These are phyloP conservation scores for Magallana angulata DNA, from an alignment of 1,140 invertebrate species.

Conservation along the genomic window DNA sequence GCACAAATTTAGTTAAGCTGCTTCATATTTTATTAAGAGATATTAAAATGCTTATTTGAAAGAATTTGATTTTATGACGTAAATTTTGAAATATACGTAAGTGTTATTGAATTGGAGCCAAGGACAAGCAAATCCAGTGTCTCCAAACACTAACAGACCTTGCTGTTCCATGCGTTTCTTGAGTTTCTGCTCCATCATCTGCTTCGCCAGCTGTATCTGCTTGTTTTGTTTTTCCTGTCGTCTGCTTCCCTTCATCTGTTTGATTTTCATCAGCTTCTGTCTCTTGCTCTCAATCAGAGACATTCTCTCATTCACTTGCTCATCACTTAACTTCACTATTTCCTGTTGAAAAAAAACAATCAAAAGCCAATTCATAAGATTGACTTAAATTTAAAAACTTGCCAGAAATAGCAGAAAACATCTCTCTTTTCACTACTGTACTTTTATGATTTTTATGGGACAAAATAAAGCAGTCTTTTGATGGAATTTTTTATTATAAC, in stretches of 20 bases:
- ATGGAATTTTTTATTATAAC: no score
- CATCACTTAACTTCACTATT: constrained; percentile 67
- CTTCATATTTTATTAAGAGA: no score
- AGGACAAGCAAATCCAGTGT: no score
- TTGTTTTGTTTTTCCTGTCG: constrained; percentile 71
- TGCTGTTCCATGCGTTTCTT: constrained; percentile 77
- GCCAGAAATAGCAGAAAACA: no score
- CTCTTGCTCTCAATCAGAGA: constrained; percentile 70
- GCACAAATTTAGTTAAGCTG: no score
- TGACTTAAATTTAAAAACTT: no score
- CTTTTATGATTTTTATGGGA: background rate
- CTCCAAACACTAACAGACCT: constrained; percentile 62
- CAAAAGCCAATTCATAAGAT: background rate
- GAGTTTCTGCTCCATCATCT: constrained; percentile 75
- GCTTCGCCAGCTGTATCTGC: constrained; percentile 71
- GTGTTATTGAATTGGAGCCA: no score
- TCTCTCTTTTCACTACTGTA: no score
- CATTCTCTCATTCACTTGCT: constrained; percentile 76
- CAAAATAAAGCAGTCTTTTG: background rate
- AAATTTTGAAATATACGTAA: no score
- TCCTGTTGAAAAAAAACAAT: constrained; percentile 20
- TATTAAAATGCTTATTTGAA: no score
- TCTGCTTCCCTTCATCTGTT: constrained; percentile 51
- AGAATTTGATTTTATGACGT: no score
- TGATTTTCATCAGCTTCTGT: constrained; percentile 54